These are phyloP conservation scores for Atrichornis clamosus DNA, from an alignment of 2,113 vertebrate genomes.

Conservation along the genomic window DNA sequence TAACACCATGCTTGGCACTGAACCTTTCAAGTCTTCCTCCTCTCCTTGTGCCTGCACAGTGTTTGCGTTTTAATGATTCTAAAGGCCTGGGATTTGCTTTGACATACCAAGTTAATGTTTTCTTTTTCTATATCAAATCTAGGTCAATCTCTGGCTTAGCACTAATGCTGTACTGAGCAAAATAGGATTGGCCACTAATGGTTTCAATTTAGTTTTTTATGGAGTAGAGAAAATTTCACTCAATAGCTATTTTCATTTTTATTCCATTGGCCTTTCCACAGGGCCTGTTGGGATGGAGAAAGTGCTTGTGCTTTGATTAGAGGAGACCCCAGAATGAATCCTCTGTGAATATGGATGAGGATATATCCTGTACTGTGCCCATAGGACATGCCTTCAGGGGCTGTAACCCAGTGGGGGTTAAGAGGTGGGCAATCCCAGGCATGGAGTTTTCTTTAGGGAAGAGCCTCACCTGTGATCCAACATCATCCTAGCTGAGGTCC, in stretches of 20 bases:
- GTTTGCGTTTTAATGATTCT: slow-evolving; percentile 41
- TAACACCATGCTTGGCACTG: neutral
- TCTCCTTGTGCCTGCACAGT: slow-evolving; percentile 31
- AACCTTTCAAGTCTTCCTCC: neutral
- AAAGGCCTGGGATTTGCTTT: slow-evolving; percentile 50
- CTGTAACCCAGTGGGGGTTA: neutral
- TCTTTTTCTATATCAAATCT: slow-evolving; percentile 48
- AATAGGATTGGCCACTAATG: slow-evolving; percentile 57
- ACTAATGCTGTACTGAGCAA: slow-evolving; percentile 32
- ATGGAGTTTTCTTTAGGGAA: neutral
- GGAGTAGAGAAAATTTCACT: slow-evolving; percentile 40
- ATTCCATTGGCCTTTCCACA: slow-evolving; percentile 1
- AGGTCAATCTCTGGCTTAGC: slow-evolving; percentile 59
- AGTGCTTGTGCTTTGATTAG: neutral
- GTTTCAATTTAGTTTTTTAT: slow-evolving; percentile 60
- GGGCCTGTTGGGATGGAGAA: neutral
- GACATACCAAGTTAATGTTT: slow-evolving; percentile 48
- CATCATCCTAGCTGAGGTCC: neutral
- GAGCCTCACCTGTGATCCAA: neutral
- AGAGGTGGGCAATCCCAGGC: neutral
- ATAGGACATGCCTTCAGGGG: neutral
- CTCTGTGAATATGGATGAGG: neutral
- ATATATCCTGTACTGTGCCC: neutral
- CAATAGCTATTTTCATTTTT: slow-evolving; percentile 52
- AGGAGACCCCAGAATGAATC: neutral